phyloP scores from a whole-genome alignment of 2,797 vertebrate species.

The Strix occidentalis region DNA sequence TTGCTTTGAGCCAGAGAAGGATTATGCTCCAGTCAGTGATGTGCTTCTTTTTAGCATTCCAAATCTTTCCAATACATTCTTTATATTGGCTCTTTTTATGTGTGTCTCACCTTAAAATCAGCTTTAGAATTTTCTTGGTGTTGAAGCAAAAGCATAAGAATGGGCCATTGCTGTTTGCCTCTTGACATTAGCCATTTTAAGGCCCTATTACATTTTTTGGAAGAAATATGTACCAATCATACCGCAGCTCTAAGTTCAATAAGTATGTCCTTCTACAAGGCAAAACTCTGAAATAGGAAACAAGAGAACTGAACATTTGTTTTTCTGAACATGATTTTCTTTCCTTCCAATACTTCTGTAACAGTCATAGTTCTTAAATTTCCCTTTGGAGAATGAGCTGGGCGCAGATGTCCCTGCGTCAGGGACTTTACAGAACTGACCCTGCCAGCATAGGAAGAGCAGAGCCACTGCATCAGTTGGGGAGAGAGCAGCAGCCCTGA shows the following conservation, averaged over 20 bases:
- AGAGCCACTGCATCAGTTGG: not conserved
- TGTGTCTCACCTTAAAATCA: not conserved
- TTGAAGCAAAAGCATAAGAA: not conserved
- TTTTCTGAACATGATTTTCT: not conserved
- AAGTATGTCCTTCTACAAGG: not conserved
- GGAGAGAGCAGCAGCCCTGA: not conserved
- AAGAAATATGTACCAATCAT: rapidly evolving
- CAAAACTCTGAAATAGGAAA: not conserved
- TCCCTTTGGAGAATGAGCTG: not conserved
- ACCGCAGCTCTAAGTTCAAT: not conserved
- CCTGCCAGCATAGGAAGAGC: not conserved
- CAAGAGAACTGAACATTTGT: rapidly evolving
- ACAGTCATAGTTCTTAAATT: not conserved
- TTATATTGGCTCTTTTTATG: not conserved
- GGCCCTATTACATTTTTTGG: not conserved
- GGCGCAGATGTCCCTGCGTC: not conserved
- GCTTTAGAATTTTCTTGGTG: not conserved
- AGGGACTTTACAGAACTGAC: not conserved
- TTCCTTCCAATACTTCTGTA: not conserved
- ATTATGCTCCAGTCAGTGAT: not conserved
- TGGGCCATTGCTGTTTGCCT: not conserved
- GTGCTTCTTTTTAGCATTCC: not conserved
- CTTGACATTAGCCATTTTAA: not conserved
- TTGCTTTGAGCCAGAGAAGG: slow-evolving; percentile 29
- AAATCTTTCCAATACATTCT: not conserved